These are phyloP conservation scores for Lithobius niger DNA, from an alignment of 1,140 invertebrate genomes.

Conservation along the genomic window DNA sequence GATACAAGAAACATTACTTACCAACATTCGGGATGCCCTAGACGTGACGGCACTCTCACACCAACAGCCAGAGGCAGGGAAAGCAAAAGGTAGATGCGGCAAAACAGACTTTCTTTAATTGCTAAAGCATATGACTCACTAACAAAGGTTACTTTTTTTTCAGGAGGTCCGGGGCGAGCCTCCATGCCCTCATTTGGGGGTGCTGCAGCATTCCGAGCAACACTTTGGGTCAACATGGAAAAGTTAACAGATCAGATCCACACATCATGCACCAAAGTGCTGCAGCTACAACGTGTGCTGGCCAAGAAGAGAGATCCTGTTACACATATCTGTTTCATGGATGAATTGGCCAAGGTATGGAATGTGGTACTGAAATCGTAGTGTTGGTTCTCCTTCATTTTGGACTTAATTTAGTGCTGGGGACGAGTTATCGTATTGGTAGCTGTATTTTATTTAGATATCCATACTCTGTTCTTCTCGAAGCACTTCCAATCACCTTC, in stretches of 20 bases:
- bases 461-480: too few relatives aligned
- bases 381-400: too few relatives aligned
- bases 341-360: conserved; percentile 30
- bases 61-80: too few relatives aligned
- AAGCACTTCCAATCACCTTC: too few relatives aligned
- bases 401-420: too few relatives aligned
- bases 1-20: conserved; percentile 40
- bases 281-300: conserved; percentile 38
- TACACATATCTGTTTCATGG: conserved; percentile 37
- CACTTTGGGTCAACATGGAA: conserved; percentile 65
- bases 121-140: not conserved
- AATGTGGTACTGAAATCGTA: too few relatives aligned
- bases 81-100: too few relatives aligned
- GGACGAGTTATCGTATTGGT: too few relatives aligned
- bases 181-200: conserved; percentile 46
- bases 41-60: too few relatives aligned
- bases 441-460: too few relatives aligned
- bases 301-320: conserved; percentile 40
- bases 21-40: conserved; percentile 41
- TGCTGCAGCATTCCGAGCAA: conserved; percentile 52
- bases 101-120: too few relatives aligned
- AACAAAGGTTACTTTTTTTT: not conserved
- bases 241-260: conserved; percentile 58
- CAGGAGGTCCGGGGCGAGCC: conserved; percentile 50
- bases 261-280: conserved; percentile 48